These are phyloP conservation scores for Zaprionus camerounensis DNA, from an alignment of 1,140 invertebrate genomes.

Conservation along the genomic window DNA sequence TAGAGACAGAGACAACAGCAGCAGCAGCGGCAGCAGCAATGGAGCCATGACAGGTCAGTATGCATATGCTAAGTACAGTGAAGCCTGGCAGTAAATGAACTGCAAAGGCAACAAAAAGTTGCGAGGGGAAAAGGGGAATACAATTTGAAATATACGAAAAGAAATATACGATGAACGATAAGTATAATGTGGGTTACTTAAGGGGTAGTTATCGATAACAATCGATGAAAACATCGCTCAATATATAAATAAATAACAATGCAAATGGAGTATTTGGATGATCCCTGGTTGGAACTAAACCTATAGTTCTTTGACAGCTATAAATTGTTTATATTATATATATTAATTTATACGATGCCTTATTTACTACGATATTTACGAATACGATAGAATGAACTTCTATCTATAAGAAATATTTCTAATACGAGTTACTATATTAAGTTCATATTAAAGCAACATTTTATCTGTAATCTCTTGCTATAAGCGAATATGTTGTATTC, in stretches of 20 bases:
- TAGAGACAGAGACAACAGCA: conserved; percentile 11
- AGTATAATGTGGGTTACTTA: neutral
- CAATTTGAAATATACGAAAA: neutral
- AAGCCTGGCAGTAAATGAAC: neutral
- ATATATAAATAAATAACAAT: too few species aligned
- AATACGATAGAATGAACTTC: too few species aligned
- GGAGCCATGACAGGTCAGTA: conserved; percentile 80
- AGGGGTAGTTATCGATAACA: neutral
- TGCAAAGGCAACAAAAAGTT: neutral
- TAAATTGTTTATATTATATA: neutral
- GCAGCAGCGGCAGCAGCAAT: conserved; percentile 53
- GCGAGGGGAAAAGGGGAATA: neutral
- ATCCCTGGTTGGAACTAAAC: neutral
- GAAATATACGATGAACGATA: neutral
- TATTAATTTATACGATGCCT: neutral
- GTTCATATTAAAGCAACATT: too few species aligned
- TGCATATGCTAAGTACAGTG: conserved; percentile 42
- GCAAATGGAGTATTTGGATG: too few species aligned
- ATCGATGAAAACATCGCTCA: neutral
- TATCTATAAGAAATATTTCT: too few species aligned
- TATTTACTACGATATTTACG: too few species aligned
- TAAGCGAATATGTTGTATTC: too few species aligned
- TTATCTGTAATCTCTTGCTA: too few species aligned
- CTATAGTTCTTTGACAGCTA: neutral
- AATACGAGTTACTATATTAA: too few species aligned